Percentiles rank a stretch among this genome's conserved stretches.
These are phyloP conservation scores for Scolopax rusticola DNA, from an alignment of 2,797 vertebrate genomes.

Conservation along the genomic window DNA sequence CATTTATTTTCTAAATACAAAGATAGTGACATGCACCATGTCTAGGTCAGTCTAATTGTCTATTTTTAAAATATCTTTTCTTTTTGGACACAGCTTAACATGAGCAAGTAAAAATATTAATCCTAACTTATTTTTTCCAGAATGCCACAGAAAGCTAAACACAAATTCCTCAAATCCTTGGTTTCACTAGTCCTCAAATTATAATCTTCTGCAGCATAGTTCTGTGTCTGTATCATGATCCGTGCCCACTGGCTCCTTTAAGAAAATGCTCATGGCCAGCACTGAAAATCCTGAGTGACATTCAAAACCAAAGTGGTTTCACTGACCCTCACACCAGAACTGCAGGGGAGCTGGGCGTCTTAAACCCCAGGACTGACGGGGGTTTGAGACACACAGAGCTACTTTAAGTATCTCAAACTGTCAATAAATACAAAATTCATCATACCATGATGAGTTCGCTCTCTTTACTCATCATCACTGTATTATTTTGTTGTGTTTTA, in stretches of 20 bases:
- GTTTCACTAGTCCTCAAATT: not conserved
- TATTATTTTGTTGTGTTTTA: not conserved
- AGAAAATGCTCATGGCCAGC: not conserved
- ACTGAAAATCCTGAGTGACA: not conserved
- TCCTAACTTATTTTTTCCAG: not conserved
- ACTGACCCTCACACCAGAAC: not conserved
- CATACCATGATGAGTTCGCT: not conserved
- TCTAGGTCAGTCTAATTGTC: not conserved
- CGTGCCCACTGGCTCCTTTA: not conserved
- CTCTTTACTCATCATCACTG: not conserved
- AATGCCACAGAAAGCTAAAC: not conserved
- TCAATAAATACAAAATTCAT: not conserved
- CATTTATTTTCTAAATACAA: not conserved
- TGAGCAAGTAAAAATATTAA: not conserved
- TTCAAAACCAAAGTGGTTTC: not conserved
- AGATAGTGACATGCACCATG: not conserved
- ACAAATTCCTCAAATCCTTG: not conserved
- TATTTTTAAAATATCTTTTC: not conserved
- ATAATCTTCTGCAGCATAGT: not conserved
- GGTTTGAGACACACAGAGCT: not conserved
- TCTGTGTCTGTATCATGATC: not conserved
- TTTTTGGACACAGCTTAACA: not conserved
- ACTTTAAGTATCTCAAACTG: not conserved
- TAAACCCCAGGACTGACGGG: not conserved
- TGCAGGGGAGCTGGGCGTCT: not conserved